Base-by-base conservation (phyloP, 1,140 invertebrate genomes). In the Trachelipus rathkii region DNA sequence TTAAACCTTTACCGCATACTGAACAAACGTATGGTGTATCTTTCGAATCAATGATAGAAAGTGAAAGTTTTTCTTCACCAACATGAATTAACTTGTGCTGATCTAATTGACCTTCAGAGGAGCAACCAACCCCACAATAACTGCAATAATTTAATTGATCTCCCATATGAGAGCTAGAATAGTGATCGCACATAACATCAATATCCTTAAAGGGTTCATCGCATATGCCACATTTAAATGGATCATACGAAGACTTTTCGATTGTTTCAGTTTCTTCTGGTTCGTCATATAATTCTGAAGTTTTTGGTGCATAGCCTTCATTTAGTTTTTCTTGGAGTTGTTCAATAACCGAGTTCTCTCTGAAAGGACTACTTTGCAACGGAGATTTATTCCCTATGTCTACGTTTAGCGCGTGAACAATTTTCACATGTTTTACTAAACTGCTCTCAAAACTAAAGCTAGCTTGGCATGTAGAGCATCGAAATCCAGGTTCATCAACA, bases 1-100 rank as follows among this genome's bases (percentile, higher is more conserved):
- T 99, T 87, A 99, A 99, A n/a, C 94, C 94, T 87, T 99, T 99
- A 74, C 96, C 79, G 44, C 79, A 81, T 6, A 74, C 44, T 8
- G 53, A 13, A 69, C 79, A 81, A 15, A 81, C 74, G 46, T 73
- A 76, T 6, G 79, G 79, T 45, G 76, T 76, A 45, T 81, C 79
- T 7, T 81, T 75, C n/a, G 79, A 76, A 19, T 77, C 69, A n/a
- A 72, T 77, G 15, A 74, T 74, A n/a, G 78, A 77, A n/a, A 81
- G 71, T 11, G 77, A 74, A 44, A 77, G 77, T 33, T 78, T 70
- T 72, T 81, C 79, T 66, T 81, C 79, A 66, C 71, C 71, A n/a
- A 78, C 15, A 72, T 81, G 79, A 7, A 81, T 73, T 19, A 74
- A 72, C 44, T 81, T 81, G 73, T 81, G 79, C 24, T 77, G 77